Percentiles rank a stretch among this genome's conserved stretches.
Evolutionary conservation across 2,113 vertebrate genomes (phyloP).

Genomic region (Trogon melanurus): DNA sequence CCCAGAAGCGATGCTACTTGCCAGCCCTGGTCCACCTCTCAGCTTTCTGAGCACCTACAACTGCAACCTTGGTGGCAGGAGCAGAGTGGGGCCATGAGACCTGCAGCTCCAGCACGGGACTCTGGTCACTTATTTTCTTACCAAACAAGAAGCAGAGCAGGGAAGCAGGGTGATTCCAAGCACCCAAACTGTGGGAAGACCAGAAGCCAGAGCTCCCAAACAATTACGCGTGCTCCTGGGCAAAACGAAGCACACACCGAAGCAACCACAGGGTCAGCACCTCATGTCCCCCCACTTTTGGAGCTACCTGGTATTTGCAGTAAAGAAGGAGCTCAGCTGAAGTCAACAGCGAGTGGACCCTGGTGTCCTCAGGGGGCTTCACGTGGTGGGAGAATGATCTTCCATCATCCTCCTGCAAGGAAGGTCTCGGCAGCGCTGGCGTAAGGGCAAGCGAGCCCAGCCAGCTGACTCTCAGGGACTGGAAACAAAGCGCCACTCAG

Average conservation of each 20-base stretch:
- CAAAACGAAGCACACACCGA: background rate
- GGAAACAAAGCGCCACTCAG: background rate
- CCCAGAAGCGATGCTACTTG: background rate
- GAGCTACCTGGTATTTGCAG: background rate
- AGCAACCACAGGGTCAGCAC: rapidly evolving
- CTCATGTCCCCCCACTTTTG: background rate
- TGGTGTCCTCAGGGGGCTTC: rapidly evolving
- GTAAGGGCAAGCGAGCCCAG: background rate
- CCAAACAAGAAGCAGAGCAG: background rate
- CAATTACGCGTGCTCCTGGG: rapidly evolving
- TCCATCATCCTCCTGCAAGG: background rate
- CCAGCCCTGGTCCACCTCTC: background rate
- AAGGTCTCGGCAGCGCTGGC: background rate
- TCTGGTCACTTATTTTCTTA: background rate
- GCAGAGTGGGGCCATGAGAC: background rate
- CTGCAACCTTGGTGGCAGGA: background rate
- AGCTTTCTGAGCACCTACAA: background rate
- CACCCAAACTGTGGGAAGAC: background rate
- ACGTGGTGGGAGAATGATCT: rapidly evolving
- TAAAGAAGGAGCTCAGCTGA: background rate
- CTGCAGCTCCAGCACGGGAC: background rate
- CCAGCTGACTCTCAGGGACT: background rate
- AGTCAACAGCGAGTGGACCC: rapidly evolving
- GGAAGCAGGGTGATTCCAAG: background rate
- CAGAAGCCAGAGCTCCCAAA: background rate